phyloP scores from a whole-genome alignment of 1,140 invertebrate species.

The Cylas formicarius region DNA sequence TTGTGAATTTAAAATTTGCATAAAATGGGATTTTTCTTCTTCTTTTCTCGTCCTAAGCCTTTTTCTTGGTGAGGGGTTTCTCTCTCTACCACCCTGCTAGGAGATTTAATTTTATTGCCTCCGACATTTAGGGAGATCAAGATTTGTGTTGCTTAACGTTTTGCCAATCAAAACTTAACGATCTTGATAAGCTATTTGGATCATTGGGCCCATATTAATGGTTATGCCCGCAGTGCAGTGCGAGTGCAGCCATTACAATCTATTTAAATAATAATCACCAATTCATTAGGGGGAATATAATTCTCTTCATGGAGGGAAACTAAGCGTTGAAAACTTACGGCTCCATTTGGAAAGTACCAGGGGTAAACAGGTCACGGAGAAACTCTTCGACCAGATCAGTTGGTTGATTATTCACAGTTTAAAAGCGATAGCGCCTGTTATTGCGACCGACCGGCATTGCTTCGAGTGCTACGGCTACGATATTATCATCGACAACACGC shows the following conservation, averaged over 20 bases:
- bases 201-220: too few relatives aligned
- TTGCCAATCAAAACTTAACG: too few relatives aligned
- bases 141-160: too few relatives aligned
- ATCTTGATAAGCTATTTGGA: too few relatives aligned
- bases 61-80: too few relatives aligned
- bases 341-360: constrained; percentile 85
- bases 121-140: too few relatives aligned
- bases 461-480: constrained; percentile 83
- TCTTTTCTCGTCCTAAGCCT: too few relatives aligned
- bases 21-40: too few relatives aligned
- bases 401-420: constrained; percentile 85
- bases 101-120: too few relatives aligned
- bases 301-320: constrained; percentile 88
- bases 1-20: too few relatives aligned
- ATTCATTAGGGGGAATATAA: constrained; percentile 86
- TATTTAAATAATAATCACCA: background rate
- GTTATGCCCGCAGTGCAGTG: too few relatives aligned
- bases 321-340: constrained; percentile 85
- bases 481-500: constrained; percentile 76
- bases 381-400: constrained; percentile 74
- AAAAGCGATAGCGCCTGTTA: constrained; percentile 68
- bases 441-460: constrained; percentile 71
- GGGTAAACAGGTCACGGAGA: constrained; percentile 80
- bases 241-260: constrained; percentile 2
- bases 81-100: too few relatives aligned